Conservation (phyloP, 2,113 vertebrate species). For the Heteronetta atricapilla region DNA sequence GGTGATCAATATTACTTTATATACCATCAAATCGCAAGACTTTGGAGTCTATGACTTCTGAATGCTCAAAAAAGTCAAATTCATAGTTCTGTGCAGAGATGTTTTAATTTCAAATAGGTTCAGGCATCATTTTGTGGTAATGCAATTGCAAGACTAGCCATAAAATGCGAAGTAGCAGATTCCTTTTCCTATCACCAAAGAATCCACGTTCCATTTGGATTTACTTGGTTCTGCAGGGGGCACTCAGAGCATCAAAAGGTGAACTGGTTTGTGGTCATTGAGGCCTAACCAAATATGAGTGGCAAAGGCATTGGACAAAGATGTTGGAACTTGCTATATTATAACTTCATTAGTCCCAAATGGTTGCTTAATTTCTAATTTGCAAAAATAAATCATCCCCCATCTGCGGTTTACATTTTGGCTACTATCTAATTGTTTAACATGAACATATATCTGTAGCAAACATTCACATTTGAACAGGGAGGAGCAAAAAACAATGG, state of each 20-base stretch:
- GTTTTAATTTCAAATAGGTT: background rate
- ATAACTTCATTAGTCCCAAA: slow-evolving; percentile 36
- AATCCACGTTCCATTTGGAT: background rate
- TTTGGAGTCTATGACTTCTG: background rate
- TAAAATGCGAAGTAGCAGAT: background rate
- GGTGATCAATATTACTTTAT: background rate
- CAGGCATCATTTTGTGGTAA: background rate
- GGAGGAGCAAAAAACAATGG: background rate
- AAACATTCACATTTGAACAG: background rate
- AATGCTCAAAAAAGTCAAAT: background rate
- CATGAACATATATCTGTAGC: background rate
- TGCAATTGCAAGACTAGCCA: background rate
- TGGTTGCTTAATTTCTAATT: background rate
- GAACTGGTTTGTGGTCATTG: background rate
- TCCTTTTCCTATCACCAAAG: background rate
- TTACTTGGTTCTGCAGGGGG: background rate
- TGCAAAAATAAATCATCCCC: background rate
- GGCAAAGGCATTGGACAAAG: background rate
- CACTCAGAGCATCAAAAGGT: background rate
- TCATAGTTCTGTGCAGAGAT: background rate
- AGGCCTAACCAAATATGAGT: background rate
- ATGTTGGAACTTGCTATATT: background rate
- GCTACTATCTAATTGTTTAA: background rate
- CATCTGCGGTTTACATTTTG: background rate
- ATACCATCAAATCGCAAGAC: background rate